These are phyloP conservation scores for Euleptes europaea DNA, from an alignment of 2,113 vertebrate species.

Conservation along the genomic window DNA sequence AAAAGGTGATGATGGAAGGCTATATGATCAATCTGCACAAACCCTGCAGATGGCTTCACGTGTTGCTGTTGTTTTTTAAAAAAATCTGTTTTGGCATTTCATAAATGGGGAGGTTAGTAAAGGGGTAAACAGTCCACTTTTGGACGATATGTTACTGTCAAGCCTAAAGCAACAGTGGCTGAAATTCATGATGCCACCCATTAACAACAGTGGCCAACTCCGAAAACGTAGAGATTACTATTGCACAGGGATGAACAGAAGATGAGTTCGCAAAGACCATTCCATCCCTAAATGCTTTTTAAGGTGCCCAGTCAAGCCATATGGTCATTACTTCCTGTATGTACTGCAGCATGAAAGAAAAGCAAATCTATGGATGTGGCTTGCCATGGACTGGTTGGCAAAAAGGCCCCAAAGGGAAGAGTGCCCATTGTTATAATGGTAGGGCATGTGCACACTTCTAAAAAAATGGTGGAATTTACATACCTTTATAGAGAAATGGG, in stretches of 20 bases:
- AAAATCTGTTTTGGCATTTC: conserved; percentile 19
- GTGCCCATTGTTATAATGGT: not conserved
- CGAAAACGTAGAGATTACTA: conserved; percentile 7
- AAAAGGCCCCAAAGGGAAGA: not conserved
- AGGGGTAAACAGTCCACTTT: conserved; percentile 19
- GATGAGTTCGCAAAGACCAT: not conserved
- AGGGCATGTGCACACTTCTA: not conserved
- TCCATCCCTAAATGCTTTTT: not conserved
- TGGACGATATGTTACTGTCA: not conserved
- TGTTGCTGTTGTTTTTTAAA: too few species aligned
- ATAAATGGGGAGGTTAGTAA: conserved; percentile 21
- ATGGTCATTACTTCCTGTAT: conserved; percentile 5
- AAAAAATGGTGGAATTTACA: not conserved
- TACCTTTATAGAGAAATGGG: not conserved
- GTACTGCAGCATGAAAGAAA: not conserved
- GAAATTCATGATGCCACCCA: conserved; percentile 39
- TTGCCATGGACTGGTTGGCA: not conserved
- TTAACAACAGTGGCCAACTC: conserved; percentile 29
- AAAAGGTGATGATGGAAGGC: conserved; percentile 13
- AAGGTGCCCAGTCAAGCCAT: conserved; percentile 19
- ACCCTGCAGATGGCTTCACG: conserved; percentile 24
- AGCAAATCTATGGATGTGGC: not conserved
- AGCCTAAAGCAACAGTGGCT: not conserved
- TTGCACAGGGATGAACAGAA: not conserved
- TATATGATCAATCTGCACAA: conserved; percentile 16